These are phyloP conservation scores for Paramormyrops kingsleyae DNA, from an alignment of 2,113 vertebrate genomes.

Conservation along the genomic window DNA sequence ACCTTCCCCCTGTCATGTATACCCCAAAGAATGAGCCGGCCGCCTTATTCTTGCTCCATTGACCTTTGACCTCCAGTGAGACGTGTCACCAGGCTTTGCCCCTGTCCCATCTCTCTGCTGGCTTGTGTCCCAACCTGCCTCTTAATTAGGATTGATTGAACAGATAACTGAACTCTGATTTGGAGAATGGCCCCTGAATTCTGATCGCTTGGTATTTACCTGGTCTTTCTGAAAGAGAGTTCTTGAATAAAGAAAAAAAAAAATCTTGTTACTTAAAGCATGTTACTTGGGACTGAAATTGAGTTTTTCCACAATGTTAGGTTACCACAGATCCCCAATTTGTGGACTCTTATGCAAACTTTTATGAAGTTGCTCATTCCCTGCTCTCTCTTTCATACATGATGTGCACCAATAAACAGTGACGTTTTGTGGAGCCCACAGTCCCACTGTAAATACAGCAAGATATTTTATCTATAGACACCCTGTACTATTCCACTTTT, in stretches of 20 bases:
- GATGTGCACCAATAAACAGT: not conserved
- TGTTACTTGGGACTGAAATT: not conserved
- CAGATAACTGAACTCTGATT: not conserved
- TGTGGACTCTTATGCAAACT: not conserved
- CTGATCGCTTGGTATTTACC: not conserved
- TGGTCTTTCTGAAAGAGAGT: too few species aligned
- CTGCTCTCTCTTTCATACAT: not conserved
- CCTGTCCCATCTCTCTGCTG: not conserved
- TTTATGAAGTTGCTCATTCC: not conserved
- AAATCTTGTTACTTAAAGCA: too few species aligned
- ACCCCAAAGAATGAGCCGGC: not conserved
- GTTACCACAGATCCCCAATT: slow-evolving; percentile 19
- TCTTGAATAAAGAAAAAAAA: too few species aligned
- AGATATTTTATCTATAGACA: not conserved
- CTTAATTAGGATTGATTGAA: not conserved
- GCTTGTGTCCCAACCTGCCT: not conserved
- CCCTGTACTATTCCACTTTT: not conserved
- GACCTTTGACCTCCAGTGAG: not conserved
- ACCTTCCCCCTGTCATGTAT: not conserved
- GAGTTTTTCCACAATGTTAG: slow-evolving; percentile 17
- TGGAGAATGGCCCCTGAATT: not conserved
- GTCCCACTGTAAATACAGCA: not conserved
- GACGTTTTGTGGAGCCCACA: not conserved
- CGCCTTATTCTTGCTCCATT: not conserved
- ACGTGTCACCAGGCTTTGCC: not conserved